phyloP scores from a whole-genome alignment of 2,888 invertebrate genomes.

The Saturnia pavonia region DNA sequence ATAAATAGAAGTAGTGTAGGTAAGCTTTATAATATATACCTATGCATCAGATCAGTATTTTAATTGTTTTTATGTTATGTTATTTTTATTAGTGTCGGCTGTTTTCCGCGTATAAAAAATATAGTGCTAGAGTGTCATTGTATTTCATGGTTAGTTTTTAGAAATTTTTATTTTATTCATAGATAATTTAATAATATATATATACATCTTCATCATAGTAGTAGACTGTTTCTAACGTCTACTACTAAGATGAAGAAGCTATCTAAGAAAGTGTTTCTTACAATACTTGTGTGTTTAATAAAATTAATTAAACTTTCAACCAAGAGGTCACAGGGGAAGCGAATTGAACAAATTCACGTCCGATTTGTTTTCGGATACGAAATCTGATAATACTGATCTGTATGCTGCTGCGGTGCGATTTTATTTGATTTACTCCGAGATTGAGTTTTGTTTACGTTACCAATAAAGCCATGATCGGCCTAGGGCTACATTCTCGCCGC shows the following conservation, averaged over 20 bases:
- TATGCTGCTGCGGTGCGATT: conserved; percentile 48
- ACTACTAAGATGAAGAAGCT: neutral
- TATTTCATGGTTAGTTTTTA: too few relatives aligned
- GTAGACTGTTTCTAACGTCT: neutral
- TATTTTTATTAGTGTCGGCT: too few relatives aligned
- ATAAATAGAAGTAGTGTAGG: too few relatives aligned
- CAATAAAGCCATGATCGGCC: conserved; percentile 58
- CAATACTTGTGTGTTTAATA: neutral
- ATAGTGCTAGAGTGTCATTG: too few relatives aligned
- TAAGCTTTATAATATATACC: too few relatives aligned
- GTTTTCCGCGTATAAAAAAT: too few relatives aligned
- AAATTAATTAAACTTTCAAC: neutral
- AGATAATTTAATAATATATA: too few relatives aligned
- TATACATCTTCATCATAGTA: too few relatives aligned
- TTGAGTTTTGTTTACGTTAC: conserved; percentile 73
- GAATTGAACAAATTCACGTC: neutral
- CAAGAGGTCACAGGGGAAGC: neutral
- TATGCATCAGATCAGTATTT: too few relatives aligned
- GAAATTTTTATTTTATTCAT: too few relatives aligned
- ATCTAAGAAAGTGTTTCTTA: neutral
- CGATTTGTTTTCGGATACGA: conserved; percentile 12
- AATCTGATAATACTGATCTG: conserved; percentile 27
- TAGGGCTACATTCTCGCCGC: conserved; percentile 34
- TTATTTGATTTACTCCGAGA: conserved; percentile 70
- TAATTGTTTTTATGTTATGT: too few relatives aligned